phyloP scores from a whole-genome alignment of 2,797 vertebrate species.

The Halcyon leucocephala region DNA sequence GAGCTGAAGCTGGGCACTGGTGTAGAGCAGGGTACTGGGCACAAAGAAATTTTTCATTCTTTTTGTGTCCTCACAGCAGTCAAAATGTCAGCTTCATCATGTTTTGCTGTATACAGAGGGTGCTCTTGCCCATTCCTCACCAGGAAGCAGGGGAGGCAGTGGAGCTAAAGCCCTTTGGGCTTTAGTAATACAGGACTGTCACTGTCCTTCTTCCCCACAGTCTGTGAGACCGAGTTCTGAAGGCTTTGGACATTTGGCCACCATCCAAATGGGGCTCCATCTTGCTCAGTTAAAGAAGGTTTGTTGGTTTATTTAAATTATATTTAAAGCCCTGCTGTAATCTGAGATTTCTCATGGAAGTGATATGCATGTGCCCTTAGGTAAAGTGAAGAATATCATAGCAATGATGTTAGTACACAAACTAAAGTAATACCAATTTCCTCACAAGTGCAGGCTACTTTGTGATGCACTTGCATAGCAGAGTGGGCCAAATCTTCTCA shows the following conservation, averaged over 20 bases:
- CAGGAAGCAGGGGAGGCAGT: background rate
- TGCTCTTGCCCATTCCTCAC: background rate
- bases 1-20: background rate
- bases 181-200: background rate
- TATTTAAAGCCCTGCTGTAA: background rate
- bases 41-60: background rate
- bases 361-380: background rate
- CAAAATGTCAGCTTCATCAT: background rate
- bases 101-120: background rate
- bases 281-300: background rate
- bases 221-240: background rate
- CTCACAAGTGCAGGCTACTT: background rate
- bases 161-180: background rate
- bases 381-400: background rate
- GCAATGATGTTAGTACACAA: background rate
- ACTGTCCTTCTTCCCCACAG: background rate
- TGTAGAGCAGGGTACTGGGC: background rate
- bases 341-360: background rate
- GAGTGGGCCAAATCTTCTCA: background rate
- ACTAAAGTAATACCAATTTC: background rate
- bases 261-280: background rate
- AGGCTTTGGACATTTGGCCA: background rate
- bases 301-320: background rate
- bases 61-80: background rate
- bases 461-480: background rate